Percentiles rank a stretch among this genome's conserved stretches.
phyloP scores from a whole-genome alignment of 2,888 invertebrate species.

The Atethmia centrago region DNA sequence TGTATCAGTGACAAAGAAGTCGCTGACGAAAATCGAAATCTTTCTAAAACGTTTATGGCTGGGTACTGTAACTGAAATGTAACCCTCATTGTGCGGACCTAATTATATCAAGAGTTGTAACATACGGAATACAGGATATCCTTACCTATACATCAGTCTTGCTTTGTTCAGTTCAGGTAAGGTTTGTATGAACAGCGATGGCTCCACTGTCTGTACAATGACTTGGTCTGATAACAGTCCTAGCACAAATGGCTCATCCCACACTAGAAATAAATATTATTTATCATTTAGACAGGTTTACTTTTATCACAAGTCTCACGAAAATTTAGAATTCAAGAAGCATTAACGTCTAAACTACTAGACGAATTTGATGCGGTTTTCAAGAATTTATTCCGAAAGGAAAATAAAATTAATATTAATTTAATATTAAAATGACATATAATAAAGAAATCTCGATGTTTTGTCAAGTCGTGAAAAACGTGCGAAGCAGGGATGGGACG shows the following conservation, averaged over 20 bases:
- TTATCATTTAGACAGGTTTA: neutral
- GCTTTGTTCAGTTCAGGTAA: constrained; percentile 94
- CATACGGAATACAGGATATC: neutral
- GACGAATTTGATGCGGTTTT: neutral
- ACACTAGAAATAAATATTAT: constrained; percentile 90
- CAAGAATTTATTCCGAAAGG: neutral
- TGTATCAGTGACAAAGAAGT: too few relatives aligned
- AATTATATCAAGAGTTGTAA: neutral
- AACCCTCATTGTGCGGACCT: neutral
- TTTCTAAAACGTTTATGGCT: too few relatives aligned
- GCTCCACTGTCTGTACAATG: constrained; percentile 96
- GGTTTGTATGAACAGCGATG: constrained; percentile 94
- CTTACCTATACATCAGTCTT: constrained; percentile 91
- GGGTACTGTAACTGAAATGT: neutral
- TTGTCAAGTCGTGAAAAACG: too few relatives aligned
- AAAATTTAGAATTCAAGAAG: neutral
- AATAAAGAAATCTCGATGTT: neutral
- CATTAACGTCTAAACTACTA: neutral
- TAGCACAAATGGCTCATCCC: constrained; percentile 98
- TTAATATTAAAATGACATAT: neutral
- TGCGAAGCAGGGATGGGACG: neutral
- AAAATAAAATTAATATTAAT: too few relatives aligned
- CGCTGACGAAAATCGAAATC: too few relatives aligned
- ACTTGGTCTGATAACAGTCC: constrained; percentile 95
- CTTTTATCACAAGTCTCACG: neutral